phyloP scores from a whole-genome alignment of 2,797 vertebrate genomes.

The Halcyon leucocephala region DNA sequence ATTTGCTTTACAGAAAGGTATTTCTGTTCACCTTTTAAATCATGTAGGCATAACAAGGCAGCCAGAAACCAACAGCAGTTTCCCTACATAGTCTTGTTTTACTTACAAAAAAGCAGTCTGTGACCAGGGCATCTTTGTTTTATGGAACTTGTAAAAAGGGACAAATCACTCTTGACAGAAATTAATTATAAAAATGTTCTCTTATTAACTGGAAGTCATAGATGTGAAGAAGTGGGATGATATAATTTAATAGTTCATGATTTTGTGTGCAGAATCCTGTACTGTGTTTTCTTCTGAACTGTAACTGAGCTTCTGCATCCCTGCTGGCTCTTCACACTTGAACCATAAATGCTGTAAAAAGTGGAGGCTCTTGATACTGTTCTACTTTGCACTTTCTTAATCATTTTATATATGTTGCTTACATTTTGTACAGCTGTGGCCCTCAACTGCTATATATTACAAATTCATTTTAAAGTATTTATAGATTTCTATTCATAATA shows the following conservation, averaged over 20 bases:
- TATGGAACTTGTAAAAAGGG: constrained; percentile 41
- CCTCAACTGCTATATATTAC: constrained; percentile 71
- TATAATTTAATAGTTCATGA: constrained; percentile 23
- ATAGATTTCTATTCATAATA: constrained; percentile 78
- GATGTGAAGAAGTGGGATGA: constrained; percentile 28
- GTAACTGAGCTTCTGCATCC: constrained; percentile 53
- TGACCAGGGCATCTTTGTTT: constrained; percentile 31
- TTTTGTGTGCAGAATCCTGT: constrained; percentile 54
- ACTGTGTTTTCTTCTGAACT: constrained; percentile 50
- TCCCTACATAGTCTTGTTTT: background rate
- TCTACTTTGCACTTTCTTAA: constrained; percentile 82
- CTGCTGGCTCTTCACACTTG: constrained; percentile 68
- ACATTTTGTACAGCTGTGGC: constrained; percentile 80
- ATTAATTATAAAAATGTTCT: constrained; percentile 19
- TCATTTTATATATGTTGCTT: constrained; percentile 77
- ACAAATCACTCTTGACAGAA: constrained; percentile 62
- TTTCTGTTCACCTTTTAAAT: constrained; percentile 72
- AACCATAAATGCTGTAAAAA: constrained; percentile 75
- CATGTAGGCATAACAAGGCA: constrained; percentile 19
- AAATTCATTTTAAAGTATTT: constrained; percentile 80
- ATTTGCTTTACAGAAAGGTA: background rate
- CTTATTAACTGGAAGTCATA: constrained; percentile 79
- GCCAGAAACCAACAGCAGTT: background rate
- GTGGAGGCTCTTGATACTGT: constrained; percentile 75
- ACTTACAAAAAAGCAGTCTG: background rate